phyloP scores from a whole-genome alignment of 2,113 vertebrate genomes.

The Mesitornis unicolor region DNA sequence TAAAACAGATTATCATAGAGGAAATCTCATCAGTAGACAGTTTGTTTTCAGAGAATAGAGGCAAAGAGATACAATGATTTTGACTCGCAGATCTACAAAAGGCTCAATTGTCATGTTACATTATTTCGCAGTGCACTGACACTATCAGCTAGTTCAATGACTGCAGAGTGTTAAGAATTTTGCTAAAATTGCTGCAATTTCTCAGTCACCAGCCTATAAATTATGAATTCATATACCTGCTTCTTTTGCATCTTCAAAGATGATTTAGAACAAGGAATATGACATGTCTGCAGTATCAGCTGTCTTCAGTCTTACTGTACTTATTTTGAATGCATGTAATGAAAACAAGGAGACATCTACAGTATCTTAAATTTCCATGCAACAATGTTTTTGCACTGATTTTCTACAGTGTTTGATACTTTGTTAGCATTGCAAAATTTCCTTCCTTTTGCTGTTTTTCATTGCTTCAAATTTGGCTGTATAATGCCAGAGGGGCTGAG shows the following conservation, averaged over 20 bases:
- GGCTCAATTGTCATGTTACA: background rate
- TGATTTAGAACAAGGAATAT: background rate
- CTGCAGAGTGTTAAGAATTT: background rate
- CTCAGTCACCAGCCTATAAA: background rate
- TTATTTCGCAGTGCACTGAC: background rate
- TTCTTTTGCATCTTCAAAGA: background rate
- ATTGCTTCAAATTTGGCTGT: background rate
- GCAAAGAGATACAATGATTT: background rate
- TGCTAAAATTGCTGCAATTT: background rate
- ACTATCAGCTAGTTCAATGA: background rate
- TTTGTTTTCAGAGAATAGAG: background rate
- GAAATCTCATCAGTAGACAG: background rate
- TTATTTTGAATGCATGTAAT: background rate
- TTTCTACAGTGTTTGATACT: background rate
- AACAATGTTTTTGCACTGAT: background rate
- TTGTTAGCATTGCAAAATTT: background rate
- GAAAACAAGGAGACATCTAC: background rate
- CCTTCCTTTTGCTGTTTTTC: background rate
- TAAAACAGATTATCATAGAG: background rate
- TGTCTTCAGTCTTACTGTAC: background rate
- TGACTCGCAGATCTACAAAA: background rate
- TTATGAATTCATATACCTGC: background rate
- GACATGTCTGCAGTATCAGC: background rate
- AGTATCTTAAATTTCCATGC: background rate
- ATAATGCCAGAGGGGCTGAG: background rate